Conservation (phyloP, 1,140 invertebrate genomes). For the Drosophila lowei region DNA sequence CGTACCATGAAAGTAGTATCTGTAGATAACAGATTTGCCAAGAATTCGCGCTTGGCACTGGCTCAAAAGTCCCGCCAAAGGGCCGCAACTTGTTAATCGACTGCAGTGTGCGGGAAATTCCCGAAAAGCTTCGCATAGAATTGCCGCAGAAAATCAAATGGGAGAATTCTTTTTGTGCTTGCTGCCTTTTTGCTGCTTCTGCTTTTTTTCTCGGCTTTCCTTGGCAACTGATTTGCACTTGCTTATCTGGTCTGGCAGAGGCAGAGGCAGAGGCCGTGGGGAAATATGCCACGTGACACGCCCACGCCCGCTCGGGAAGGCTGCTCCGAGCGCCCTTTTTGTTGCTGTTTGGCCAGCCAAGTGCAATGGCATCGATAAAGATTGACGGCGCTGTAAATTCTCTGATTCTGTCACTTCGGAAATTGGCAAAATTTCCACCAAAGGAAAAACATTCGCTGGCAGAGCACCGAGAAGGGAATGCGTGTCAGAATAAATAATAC, state of each 20-base stretch:
- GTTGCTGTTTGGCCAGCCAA: constrained; percentile 68
- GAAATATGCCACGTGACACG: constrained; percentile 58
- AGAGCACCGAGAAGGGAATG: constrained; percentile 27
- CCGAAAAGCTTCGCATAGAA: constrained; percentile 40
- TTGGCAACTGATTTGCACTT: constrained; percentile 75
- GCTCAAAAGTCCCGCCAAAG: constrained; percentile 48
- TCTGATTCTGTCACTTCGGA: constrained; percentile 82
- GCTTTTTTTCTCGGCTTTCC: constrained; percentile 19
- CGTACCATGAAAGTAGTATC: constrained; percentile 12
- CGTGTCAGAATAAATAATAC: constrained; percentile 42
- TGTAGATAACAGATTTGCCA: constrained; percentile 71
- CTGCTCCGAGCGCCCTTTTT: constrained; percentile 11
- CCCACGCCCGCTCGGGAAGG: constrained; percentile 15
- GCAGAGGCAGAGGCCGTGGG: constrained; percentile 18
- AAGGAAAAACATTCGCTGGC: constrained; percentile 18
- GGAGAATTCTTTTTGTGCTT: constrained; percentile 49
- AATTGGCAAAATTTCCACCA: constrained; percentile 78
- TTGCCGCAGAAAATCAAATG: constrained; percentile 73
- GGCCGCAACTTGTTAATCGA: constrained; percentile 68
- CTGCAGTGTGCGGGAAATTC: constrained; percentile 7
- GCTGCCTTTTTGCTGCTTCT: constrained; percentile 11
- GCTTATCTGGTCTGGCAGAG: constrained; percentile 54
- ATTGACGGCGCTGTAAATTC: constrained; percentile 82
- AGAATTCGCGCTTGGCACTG: constrained; percentile 62
- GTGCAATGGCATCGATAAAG: constrained; percentile 77